Evolutionary conservation across 2,797 vertebrate genomes (phyloP), one percentile per base, ranked within the genome.

Genomic region (Sebastes hubbsi): DNA sequence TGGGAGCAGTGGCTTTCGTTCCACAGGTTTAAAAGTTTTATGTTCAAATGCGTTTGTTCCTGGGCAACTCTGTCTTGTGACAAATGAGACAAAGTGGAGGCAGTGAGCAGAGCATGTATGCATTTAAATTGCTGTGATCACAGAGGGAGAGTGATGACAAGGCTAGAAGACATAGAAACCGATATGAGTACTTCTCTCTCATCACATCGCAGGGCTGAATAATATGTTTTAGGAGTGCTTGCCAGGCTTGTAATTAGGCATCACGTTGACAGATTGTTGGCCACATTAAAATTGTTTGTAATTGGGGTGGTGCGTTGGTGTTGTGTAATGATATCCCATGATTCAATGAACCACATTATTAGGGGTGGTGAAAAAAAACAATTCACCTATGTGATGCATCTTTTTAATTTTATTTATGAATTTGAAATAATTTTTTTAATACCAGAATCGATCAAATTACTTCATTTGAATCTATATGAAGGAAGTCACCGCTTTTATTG

Each of bases 81-180:
- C 67, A 75, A 79, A 25, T 75, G 69, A 84, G 29, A 77, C 68
- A 81, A 78, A 76, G 84, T 76, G 76, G 66, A 81, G 78, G 65
- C 42, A 32, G 52, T 11, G 32, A 55, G 52, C 67, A 63, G 42
- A 75, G 30, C 62, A 38, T 59, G 62, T 64, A 69, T 10, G 60
- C 22, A 68, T 89, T 90, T 87, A 72, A 87, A 81, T 83, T 22
- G 71, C 52, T 82, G 66, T 77, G 71, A 78, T 79, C 59, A 66
- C 60, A 66, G 60, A 76, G 76, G 20, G 12, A 59, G 38, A 54
- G 38, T 9, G 70, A 55, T 66, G 66, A 85, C 73, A 54, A 78
- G 42, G 34, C 59, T 58, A 1, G 12, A 34, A 72, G 58, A 76
- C 54, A 20, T 3, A 27, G 30, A 65, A 72, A 60, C 63, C 2